Evolutionary conservation across 2,888 invertebrate species (phyloP).

Genomic region (Lysandra coridon): DNA sequence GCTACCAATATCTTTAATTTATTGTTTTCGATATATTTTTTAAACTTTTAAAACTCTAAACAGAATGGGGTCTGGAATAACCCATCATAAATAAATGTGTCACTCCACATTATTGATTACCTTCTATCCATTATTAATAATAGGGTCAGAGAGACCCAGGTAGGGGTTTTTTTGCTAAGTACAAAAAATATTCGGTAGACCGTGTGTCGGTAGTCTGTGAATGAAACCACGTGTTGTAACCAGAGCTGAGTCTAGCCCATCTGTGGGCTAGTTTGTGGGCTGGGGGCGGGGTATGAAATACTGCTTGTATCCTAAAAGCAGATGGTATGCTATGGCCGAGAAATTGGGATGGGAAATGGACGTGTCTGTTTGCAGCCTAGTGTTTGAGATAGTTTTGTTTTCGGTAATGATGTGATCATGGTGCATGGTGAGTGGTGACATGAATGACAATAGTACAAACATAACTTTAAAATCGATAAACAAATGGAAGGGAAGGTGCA

Average conservation of each 20-base stretch:
- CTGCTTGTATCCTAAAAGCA: background rate
- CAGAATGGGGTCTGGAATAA: background rate
- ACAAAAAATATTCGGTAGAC: conserved; percentile 15
- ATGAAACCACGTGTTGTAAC: conserved; percentile 21
- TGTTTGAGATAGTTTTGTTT: too few relatives aligned
- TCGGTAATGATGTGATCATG: too few relatives aligned
- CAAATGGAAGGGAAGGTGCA: too few relatives aligned
- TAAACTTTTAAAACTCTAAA: background rate
- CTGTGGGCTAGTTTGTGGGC: conserved; percentile 5
- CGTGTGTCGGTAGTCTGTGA: conserved; percentile 16
- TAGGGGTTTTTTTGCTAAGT: conserved; percentile 26
- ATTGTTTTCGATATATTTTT: background rate
- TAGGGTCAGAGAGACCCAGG: conserved; percentile 31
- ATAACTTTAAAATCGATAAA: too few relatives aligned
- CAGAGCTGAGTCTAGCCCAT: background rate
- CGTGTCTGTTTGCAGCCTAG: background rate
- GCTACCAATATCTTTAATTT: background rate
- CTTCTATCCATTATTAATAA: conserved; percentile 26
- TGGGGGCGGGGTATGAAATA: background rate
- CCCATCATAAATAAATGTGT: conserved; percentile 28
- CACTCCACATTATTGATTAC: conserved; percentile 27
- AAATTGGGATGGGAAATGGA: background rate
- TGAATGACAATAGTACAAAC: too few relatives aligned
- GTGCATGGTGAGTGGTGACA: too few relatives aligned
- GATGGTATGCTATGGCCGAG: too few relatives aligned